Conservation (phyloP, 1,140 invertebrate genomes). For the Lepidurus arcticus region DNA sequence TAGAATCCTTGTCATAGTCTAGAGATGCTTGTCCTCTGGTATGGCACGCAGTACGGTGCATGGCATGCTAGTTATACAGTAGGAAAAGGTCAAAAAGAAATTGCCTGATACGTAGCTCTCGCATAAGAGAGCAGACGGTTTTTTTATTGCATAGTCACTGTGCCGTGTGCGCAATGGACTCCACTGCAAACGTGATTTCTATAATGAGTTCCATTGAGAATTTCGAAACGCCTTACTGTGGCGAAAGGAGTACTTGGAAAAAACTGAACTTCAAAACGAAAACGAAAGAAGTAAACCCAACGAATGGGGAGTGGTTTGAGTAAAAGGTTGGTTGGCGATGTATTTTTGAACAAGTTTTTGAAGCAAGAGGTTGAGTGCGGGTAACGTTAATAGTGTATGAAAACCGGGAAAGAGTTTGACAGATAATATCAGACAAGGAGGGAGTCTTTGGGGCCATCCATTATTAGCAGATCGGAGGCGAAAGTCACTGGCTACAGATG, state of each 20-base stretch:
- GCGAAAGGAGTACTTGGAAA: background rate
- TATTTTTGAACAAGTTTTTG: too few relatives aligned
- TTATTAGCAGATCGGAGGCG: too few relatives aligned
- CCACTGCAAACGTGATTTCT: background rate
- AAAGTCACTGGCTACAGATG: too few relatives aligned
- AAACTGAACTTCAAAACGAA: too few relatives aligned
- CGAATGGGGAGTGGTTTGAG: too few relatives aligned
- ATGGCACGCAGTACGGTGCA: background rate
- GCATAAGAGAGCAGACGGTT: background rate
- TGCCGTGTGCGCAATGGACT: background rate
- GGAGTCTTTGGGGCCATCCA: too few relatives aligned
- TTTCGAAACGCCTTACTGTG: background rate
- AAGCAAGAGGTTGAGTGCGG: too few relatives aligned
- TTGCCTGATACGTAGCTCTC: background rate
- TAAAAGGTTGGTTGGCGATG: too few relatives aligned
- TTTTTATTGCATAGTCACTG: background rate
- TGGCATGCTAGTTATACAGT: slow-evolving; percentile 1
- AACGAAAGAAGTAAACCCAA: too few relatives aligned
- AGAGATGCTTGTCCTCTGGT: background rate
- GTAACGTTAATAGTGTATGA: too few relatives aligned
- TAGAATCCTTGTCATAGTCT: slow-evolving; percentile 14
- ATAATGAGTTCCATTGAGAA: background rate
- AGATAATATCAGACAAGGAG: too few relatives aligned
- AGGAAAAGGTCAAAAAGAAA: slow-evolving; percentile 11
- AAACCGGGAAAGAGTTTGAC: too few relatives aligned